Evolutionary conservation across 2,888 invertebrate genomes (phyloP), one percentile per base, ranked within the genome.

Genomic region (Zele albiditarsus): DNA sequence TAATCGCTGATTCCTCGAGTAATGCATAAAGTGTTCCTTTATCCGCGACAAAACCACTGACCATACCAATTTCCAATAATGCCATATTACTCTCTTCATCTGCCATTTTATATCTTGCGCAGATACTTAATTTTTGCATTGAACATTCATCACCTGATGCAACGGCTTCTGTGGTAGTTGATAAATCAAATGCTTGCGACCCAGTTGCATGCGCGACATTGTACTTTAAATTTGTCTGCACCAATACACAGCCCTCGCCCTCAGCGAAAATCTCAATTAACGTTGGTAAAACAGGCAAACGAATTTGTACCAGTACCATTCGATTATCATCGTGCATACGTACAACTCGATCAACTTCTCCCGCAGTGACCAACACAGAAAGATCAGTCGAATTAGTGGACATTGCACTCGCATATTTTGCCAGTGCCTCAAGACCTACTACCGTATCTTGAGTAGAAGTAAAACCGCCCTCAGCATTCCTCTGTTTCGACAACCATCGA

Each of bases 391-490:
- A 84, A 65, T 89, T 89, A 67, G 89, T 89, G 3, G 83, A 80
- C 73, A 92, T 88, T 0, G 90, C 85, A 2, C 88, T 83, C 2
- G 92, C 91, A 82, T 92, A 93, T 81, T 91, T 91, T 0, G 92
- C 90, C 14, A 93, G 84, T 0, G 93, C 93, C 80, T 93, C 92
- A 23, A 93, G 87, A 5, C 92, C 93, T 14, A 93, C 90, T 0
- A 92, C 91, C 0, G 93, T 93, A 81, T 93, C 93, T 90, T 94
- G 95, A 0, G 96, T 95, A 0, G 95, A 93, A 0, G 92, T 88
- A 82, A 95, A 95, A 0, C 95, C 95, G 3, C 96, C 96, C 3
- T 92, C 89, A 3, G 92, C 89, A 75, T 93, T 92, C 58, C 94
- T 90, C 83, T 95, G 94, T 1, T 93, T 91, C 6, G 93, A 91